Evolutionary conservation across 2,888 invertebrate species (phyloP), one percentile per base, ranked within the genome.

Genomic region (Drosophila conformis): DNA sequence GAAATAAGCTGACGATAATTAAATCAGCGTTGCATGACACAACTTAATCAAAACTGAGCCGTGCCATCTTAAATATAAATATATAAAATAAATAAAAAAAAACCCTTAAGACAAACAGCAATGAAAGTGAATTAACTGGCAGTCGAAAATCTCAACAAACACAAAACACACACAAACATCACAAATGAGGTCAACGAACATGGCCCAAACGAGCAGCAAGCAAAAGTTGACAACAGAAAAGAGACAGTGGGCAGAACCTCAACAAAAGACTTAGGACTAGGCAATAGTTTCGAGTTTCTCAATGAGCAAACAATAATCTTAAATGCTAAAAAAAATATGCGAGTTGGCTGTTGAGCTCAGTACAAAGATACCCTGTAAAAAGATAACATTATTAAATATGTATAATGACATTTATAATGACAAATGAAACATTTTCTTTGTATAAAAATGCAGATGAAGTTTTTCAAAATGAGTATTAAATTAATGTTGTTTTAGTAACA

Each of bases 21-120:
- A 86, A 86, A 86, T 86, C 86, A 86, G 68, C 87, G 89, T 86
- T 86, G 86, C 86, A 86, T 89, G 86, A 89, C 86, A 89, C 87
- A 86, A 86, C 89, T 89, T 85, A 80, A 89, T 86, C 89, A 89
- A 89, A 89, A 87, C 80, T 76, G 62, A 76, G 87, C 69, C 69
- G 67, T 64, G 76, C 78, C 83, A 81, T 74, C 78, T 70, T 11
- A 25, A 25, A 25, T 8, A 46, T 46, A 46, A 25, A 46, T 11
- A 49, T 49, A 49, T 2, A 33, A 61, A 59, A 53, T 5, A 42
- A 21, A 53, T n/a, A n/a, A 31, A 53, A 25, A n/a, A 27, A 53
- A 36, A 36, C 11, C 61, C 42, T 31, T 31, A 61, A 71, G 48
- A 57, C 48, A 58, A 68, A 21, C 46, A 49, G 64, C 70, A 81